phyloP scores from a whole-genome alignment of 1,140 invertebrate genomes.

The Planococcus citri region DNA sequence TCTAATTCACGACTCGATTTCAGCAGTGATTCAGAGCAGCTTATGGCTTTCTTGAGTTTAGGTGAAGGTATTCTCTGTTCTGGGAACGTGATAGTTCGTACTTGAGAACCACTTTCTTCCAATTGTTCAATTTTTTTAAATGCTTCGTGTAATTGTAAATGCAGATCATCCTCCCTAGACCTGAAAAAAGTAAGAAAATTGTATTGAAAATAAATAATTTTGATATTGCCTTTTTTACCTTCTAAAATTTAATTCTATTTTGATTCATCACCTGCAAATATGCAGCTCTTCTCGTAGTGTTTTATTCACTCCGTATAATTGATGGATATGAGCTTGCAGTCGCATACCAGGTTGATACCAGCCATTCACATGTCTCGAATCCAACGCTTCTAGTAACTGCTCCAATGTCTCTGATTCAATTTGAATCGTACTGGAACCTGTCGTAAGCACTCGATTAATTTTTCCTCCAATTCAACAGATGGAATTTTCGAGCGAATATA shows the following conservation, averaged over 20 bases:
- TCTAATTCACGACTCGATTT: not conserved
- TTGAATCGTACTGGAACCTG: slow-evolving; percentile 35
- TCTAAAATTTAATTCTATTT: no score
- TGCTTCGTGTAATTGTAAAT: not conserved
- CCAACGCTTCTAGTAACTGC: slow-evolving; percentile 46
- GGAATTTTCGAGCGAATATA: not conserved
- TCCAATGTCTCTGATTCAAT: slow-evolving; percentile 46
- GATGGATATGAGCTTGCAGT: slow-evolving; percentile 50
- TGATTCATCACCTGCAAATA: not conserved
- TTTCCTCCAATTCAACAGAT: not conserved
- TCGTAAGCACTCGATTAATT: not conserved
- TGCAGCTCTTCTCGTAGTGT: slow-evolving; percentile 41
- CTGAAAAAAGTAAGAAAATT: not conserved
- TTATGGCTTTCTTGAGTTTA: not conserved
- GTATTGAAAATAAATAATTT: not conserved
- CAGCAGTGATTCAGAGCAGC: not conserved
- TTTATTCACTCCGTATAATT: slow-evolving; percentile 43
- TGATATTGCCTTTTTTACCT: no score
- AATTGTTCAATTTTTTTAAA: not conserved
- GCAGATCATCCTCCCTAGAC: not conserved
- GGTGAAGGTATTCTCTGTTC: not conserved
- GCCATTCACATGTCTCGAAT: slow-evolving; percentile 51
- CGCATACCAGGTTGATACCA: slow-evolving; percentile 65
- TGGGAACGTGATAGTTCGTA: not conserved
- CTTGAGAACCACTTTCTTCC: not conserved